Base-by-base conservation (phyloP, 2,797 vertebrate species). In the Etheostoma perlongum region DNA sequence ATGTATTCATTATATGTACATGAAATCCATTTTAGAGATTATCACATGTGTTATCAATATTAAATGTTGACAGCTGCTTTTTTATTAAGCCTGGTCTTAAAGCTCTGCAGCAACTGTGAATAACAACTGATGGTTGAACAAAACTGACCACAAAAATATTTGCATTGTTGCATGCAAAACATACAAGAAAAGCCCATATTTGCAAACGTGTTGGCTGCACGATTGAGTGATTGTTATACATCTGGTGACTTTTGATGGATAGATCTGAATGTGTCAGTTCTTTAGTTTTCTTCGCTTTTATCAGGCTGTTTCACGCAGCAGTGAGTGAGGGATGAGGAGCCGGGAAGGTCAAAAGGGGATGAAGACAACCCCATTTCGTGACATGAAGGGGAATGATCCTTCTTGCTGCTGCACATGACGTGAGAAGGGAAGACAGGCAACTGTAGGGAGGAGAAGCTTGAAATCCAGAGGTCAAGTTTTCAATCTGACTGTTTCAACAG, bases 401-500 rank as follows among this genome's bases (percentile, higher is more conserved):
- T 82, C 77, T 79, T 83, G 77, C 71, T 82, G 74, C 10, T 85
- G 76, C 52, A 13, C 88, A 88, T 94, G 82, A 85, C 83, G 90
- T 94, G 93, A 88, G 88, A 94, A 94, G 86, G 75, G 58, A 25
- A 90, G 89, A 92, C 84, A 68, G 55, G 82, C 84, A 81, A 78
- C 77, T 76, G 74, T 55, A 78, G 79, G 89, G 82, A 85, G 90
- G 81, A 73, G 68, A 86, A 47, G 74, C 74, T 78, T 81, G 30
- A 86, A 85, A 86, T 67, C 70, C 78, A 77, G 75, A 89, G 89
- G 90, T 93, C 89, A 90, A 12, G 19, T 57, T 82, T 84, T 83
- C 76, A 62, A 30, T 88, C 74, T 82, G 78, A 91, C 74, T 52
- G 44, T 72, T 89, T 89, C 81, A 75, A 66, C 72, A 85, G 88